Evolutionary conservation across 2,113 vertebrate genomes (phyloP).

Genomic region (Grantiella picta): DNA sequence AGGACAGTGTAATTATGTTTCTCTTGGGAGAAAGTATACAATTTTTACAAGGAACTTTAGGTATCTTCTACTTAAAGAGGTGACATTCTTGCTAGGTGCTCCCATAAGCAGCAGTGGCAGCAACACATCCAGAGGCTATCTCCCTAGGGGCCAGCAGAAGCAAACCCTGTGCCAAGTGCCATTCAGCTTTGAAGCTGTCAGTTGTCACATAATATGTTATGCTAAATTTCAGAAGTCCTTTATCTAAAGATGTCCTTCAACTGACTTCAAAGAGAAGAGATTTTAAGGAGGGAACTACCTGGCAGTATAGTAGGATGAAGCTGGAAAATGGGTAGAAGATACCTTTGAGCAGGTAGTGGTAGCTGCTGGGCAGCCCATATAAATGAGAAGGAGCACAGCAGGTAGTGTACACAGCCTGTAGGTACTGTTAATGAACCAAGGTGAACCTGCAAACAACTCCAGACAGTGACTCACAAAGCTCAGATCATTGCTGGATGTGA

Average conservation of each 20-base stretch:
- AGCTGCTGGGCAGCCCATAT: neutral
- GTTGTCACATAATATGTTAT: accelerated
- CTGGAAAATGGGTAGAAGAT: neutral
- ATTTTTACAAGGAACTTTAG: neutral
- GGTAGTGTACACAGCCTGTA: neutral
- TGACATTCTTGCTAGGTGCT: neutral
- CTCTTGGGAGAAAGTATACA: neutral
- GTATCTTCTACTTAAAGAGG: neutral
- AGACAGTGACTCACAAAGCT: neutral
- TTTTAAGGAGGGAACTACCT: neutral
- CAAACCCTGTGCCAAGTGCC: neutral
- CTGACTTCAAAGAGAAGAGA: neutral
- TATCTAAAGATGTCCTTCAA: neutral
- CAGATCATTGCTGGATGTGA: neutral
- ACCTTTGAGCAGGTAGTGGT: neutral
- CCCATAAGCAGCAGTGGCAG: neutral
- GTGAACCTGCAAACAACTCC: neutral
- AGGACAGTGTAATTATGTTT: neutral
- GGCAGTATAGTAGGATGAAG: neutral
- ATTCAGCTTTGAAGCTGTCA: neutral
- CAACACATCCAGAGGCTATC: neutral
- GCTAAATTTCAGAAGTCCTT: neutral
- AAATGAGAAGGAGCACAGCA: neutral
- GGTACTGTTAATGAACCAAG: neutral
- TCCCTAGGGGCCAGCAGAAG: neutral